These are phyloP conservation scores for Leucania comma DNA, from an alignment of 2,888 invertebrate species.

Conservation along the genomic window DNA sequence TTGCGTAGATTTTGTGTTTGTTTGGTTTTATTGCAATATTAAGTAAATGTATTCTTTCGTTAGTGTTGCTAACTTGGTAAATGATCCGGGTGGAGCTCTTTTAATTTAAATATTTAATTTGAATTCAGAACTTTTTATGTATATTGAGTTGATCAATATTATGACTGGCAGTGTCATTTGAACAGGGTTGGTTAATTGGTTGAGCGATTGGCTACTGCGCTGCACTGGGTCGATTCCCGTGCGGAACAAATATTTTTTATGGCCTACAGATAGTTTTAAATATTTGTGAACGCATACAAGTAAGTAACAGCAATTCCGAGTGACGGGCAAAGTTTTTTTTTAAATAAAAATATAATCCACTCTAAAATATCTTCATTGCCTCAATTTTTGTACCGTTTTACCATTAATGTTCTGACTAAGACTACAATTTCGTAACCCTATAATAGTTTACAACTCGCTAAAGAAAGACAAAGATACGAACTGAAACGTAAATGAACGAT, in stretches of 20 bases:
- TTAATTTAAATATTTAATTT: constrained; percentile 4
- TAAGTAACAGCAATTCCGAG: no score
- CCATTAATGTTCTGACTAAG: constrained; percentile 35
- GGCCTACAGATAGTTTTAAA: no score
- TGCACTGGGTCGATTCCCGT: no score
- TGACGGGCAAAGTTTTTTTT: no score
- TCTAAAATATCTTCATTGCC: background rate
- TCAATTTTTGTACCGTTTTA: background rate
- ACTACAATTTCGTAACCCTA: constrained; percentile 40
- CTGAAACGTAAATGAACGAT: constrained; percentile 50
- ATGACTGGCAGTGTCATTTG: no score
- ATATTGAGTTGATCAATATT: background rate
- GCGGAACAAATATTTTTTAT: no score
- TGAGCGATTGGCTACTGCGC: no score
- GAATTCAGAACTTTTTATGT: background rate
- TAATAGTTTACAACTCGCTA: constrained; percentile 54
- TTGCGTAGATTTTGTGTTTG: constrained; percentile 22
- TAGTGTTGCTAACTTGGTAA: background rate
- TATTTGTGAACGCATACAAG: no score
- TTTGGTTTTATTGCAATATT: constrained; percentile 39
- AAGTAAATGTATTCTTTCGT: constrained; percentile 31
- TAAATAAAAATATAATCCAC: background rate
- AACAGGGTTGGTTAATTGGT: no score
- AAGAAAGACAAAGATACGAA: constrained; percentile 49
- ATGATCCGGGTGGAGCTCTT: constrained; percentile 9